Conservation (phyloP, 2,797 vertebrate genomes). For the Hippocampus kuda region DNA sequence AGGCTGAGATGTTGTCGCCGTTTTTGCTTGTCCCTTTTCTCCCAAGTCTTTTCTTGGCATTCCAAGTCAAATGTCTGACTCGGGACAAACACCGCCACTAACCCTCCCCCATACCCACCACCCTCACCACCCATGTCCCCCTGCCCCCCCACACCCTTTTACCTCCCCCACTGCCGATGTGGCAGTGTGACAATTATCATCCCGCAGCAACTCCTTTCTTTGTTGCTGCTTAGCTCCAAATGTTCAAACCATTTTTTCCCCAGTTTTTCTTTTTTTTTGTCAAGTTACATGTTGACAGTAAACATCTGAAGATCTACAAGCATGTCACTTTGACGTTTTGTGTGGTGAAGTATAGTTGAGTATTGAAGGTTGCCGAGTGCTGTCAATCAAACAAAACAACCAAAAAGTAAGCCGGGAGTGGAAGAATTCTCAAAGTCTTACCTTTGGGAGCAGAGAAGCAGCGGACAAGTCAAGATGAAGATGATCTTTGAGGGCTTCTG, state of each 20-base stretch:
- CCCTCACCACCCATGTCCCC: slow-evolving; percentile 10
- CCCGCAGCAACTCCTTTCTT: not conserved
- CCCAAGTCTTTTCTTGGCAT: not conserved
- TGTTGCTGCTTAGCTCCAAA: not conserved
- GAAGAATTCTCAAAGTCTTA: slow-evolving; percentile 57
- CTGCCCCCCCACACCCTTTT: not conserved
- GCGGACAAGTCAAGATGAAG: slow-evolving; percentile 63
- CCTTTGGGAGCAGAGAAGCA: slow-evolving; percentile 69
- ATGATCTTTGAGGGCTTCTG: slow-evolving; percentile 69
- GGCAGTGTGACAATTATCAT: slow-evolving; percentile 77
- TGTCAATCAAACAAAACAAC: not conserved
- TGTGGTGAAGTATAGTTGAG: too few relatives aligned
- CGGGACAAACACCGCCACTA: not conserved
- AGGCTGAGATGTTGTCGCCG: slow-evolving; percentile 27
- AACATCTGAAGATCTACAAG: too few relatives aligned
- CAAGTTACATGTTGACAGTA: not conserved
- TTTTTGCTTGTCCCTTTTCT: not conserved
- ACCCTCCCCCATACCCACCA: not conserved
- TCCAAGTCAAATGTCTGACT: not conserved
- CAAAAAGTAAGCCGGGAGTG: not conserved
- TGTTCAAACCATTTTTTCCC: too few relatives aligned
- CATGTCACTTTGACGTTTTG: not conserved
- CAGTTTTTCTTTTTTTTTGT: not conserved
- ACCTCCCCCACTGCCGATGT: slow-evolving; percentile 73
- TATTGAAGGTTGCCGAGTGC: not conserved